Evolutionary conservation across 2,797 vertebrate genomes (phyloP).

Genomic region (Lophotriccus pileatus): DNA sequence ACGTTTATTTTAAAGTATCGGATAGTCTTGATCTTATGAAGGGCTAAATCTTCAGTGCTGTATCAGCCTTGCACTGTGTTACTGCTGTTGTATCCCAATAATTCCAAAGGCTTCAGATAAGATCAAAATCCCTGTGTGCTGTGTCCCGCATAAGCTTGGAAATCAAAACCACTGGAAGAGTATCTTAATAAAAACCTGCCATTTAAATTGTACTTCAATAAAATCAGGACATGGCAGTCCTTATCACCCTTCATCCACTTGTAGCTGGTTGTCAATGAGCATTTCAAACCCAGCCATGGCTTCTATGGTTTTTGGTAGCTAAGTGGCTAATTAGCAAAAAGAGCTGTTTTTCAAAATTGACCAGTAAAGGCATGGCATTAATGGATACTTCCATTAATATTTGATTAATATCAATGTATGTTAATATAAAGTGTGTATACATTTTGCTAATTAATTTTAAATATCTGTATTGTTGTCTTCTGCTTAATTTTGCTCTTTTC

Average conservation of each 20-base stretch:
- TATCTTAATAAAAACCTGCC: neutral
- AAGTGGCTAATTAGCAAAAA: neutral
- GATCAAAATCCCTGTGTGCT: neutral
- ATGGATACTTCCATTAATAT: neutral
- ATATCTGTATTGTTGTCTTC: neutral
- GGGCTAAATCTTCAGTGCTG: neutral
- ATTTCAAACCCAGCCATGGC: neutral
- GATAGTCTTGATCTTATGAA: neutral
- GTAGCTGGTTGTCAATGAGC: neutral
- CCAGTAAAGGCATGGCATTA: neutral
- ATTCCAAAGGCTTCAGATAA: neutral
- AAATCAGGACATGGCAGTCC: neutral
- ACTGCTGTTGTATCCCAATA: neutral
- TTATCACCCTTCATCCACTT: rapidly evolving
- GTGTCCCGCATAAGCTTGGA: neutral
- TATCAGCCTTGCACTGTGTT: neutral
- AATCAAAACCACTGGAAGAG: neutral
- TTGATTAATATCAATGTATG: neutral
- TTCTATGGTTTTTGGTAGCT: neutral
- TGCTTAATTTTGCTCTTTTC: neutral
- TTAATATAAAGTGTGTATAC: neutral
- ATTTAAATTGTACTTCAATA: neutral
- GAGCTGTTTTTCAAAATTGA: rapidly evolving
- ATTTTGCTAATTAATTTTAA: neutral
- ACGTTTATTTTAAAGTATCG: neutral